Evolutionary conservation across 2,797 vertebrate genomes (phyloP).

Genomic region (Chelmon rostratus): DNA sequence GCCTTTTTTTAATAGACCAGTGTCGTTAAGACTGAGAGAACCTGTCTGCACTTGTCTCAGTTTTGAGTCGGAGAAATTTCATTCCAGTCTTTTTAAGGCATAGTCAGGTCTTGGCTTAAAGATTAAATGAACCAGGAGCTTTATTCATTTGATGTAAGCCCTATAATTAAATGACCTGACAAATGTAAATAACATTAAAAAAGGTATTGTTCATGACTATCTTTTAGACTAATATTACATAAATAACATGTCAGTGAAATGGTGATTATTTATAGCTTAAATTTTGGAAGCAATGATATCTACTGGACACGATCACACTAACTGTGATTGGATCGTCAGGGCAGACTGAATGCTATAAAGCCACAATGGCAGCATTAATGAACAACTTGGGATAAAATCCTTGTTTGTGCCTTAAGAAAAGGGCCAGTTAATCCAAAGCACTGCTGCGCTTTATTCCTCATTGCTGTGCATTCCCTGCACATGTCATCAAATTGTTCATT

Average conservation of each 20-base stretch:
- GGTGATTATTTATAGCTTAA: not conserved
- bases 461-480: not conserved
- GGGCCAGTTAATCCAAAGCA: constrained; percentile 21
- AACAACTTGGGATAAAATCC: constrained; percentile 13
- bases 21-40: not conserved
- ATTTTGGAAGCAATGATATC: constrained; percentile 2
- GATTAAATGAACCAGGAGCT: not conserved
- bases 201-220: not conserved
- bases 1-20: constrained; percentile 27
- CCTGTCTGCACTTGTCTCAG: not conserved
- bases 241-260: not conserved
- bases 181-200: not conserved
- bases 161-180: not conserved
- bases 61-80: not conserved
- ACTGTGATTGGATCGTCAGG: constrained; percentile 1
- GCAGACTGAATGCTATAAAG: constrained; percentile 1
- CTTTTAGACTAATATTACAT: not conserved
- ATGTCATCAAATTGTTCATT: constrained; percentile 23
- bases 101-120: not conserved
- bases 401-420: not conserved
- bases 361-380: constrained; percentile 3
- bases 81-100: not conserved
- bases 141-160: not conserved
- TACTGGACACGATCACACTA: not conserved
- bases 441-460: not conserved